Evolutionary conservation across 2,113 vertebrate species (phyloP), one percentile per base, ranked within the genome.

Genomic region (Hydrolagus affinis): DNA sequence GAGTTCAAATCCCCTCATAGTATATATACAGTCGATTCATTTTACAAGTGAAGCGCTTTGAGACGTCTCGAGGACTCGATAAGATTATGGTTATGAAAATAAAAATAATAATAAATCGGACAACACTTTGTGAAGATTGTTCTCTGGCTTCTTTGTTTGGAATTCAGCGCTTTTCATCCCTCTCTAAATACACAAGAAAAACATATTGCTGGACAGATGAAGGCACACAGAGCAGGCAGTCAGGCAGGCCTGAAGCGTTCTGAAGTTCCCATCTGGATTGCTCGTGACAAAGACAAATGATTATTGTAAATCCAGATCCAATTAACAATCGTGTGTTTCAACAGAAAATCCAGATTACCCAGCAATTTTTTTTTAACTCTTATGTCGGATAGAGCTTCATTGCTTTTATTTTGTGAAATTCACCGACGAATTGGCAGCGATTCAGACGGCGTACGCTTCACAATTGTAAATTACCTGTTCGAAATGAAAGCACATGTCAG

Each of bases 381-480:
- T 32, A 83, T 15, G 25, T 19, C 28, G 28, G 78, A 60, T 44
- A 83, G 66, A 66, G 59, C 32, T 30, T 83, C 78, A 7, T 2
- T 83, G 25, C 64, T 68, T 12, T 68, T 83, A 83, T 83, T 62
- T 83, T 66, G 25, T 32, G 62, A 23, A 68, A 25, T 68, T 25
- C 78, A 32, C 78, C 78, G 66, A 66, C 30, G 12, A 83, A 83
- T 83, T 92, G 91, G 92, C 92, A 85, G 87, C 70, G 83, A 1
- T 87, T 91, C 91, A 91, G 87, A 88, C 71, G 86, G 89, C 88
- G 86, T 90, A 89, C 88, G 88, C 87, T 88, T 85, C 87, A 88
- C 89, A 87, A 83, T 85, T 28, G 17, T 88, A 86, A 87, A 87
- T 88, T 70, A 87, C 60, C 76, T 83, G 78, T 25, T 83, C 66